Conservation (phyloP, 1,140 invertebrate species). For the Drosophila subobscura region DNA sequence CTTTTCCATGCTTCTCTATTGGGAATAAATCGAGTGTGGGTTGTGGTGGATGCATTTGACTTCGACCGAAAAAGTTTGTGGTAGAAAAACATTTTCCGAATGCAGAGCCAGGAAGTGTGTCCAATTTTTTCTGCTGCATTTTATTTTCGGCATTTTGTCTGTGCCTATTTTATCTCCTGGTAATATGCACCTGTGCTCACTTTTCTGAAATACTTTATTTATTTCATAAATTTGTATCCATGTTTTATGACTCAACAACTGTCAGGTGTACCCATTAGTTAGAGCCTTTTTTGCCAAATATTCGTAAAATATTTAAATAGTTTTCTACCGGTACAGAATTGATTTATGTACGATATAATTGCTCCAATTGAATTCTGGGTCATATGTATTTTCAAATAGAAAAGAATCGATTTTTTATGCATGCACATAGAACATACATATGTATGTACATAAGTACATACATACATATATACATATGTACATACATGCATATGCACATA, state of each 20-base stretch:
- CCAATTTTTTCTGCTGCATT: slow-evolving; percentile 16
- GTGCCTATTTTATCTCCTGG: slow-evolving; percentile 19
- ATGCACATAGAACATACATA: too few relatives aligned
- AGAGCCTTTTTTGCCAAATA: slow-evolving; percentile 38
- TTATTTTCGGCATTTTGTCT: slow-evolving; percentile 28
- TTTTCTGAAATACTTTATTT: slow-evolving; percentile 46
- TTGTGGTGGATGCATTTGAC: slow-evolving; percentile 23
- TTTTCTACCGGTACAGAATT: slow-evolving; percentile 49
- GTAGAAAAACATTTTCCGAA: slow-evolving; percentile 21
- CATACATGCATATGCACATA: neutral
- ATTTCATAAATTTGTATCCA: slow-evolving; percentile 39
- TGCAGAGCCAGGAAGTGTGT: slow-evolving; percentile 11
- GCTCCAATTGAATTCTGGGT: slow-evolving; percentile 54
- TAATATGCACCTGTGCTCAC: slow-evolving; percentile 55
- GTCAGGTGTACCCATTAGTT: slow-evolving; percentile 61
- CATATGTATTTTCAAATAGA: slow-evolving; percentile 1
- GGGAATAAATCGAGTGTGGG: slow-evolving; percentile 23
- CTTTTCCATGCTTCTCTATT: slow-evolving; percentile 20
- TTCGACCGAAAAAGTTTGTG: slow-evolving; percentile 37
- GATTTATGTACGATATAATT: slow-evolving; percentile 66
- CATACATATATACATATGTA: neutral
- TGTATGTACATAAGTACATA: neutral
- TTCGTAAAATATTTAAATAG: slow-evolving; percentile 46
- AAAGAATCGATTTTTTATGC: too few relatives aligned
- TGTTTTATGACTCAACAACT: slow-evolving; percentile 63